Evolutionary conservation across 2,888 invertebrate genomes (phyloP).

Genomic region (Tachina fera): DNA sequence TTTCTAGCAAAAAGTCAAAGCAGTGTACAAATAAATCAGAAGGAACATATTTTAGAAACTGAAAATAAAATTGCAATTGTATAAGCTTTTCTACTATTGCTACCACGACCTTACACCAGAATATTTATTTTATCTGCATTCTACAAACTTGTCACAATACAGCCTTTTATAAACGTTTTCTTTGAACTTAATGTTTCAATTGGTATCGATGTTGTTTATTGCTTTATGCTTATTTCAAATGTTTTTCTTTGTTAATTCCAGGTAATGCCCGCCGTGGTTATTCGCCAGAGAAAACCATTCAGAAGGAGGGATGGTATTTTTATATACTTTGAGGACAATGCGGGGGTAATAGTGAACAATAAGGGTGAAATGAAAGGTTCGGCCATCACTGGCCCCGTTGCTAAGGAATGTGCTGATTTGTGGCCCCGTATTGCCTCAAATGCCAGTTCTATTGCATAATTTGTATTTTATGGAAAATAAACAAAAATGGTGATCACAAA

Average conservation of each 20-base stretch:
- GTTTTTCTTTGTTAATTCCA: constrained; percentile 78
- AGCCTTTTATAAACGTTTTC: not conserved
- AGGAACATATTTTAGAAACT: no score
- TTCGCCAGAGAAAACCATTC: constrained; percentile 98
- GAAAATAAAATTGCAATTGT: no score
- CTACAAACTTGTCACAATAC: no score
- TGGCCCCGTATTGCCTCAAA: constrained; percentile 99
- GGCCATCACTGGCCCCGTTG: constrained; percentile 99
- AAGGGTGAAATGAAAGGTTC: constrained; percentile 99
- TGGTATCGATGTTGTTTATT: not conserved
- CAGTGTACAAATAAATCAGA: no score
- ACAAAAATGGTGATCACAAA: constrained; percentile 45
- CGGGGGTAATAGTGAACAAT: constrained; percentile 99
- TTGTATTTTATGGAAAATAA: constrained; percentile 61
- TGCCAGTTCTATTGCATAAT: constrained; percentile 98
- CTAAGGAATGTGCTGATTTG: constrained; percentile 99
- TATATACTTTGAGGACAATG: constrained; percentile 99
- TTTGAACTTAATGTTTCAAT: not conserved
- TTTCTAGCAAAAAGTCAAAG: no score
- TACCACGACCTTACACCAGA: no score
- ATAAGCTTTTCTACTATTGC: no score
- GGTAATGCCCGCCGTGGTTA: constrained; percentile 99
- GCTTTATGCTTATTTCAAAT: not conserved
- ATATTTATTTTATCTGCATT: no score
- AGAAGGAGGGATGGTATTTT: constrained; percentile 99